These are phyloP conservation scores for Parazoanthus swiftii DNA, from an alignment of 92 coral and sea anemone species.

Conservation along the genomic window DNA sequence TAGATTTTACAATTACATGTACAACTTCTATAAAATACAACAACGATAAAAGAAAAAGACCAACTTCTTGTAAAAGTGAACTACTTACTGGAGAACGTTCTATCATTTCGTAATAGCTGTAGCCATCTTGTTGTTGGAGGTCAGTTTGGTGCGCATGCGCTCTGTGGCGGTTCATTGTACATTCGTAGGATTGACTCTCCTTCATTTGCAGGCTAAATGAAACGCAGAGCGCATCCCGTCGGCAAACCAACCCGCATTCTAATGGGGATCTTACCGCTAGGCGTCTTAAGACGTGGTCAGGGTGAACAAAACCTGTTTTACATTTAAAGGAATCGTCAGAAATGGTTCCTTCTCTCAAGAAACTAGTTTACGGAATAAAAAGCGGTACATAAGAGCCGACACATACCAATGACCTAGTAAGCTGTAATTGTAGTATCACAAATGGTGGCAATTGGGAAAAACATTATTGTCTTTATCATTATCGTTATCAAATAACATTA, in stretches of 20 bases:
- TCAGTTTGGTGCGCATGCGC: neutral
- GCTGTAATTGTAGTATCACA: too few relatives aligned
- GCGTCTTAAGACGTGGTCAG: neutral
- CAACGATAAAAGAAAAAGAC: too few relatives aligned
- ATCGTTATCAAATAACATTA: too few relatives aligned
- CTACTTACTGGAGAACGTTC: constrained; percentile 8
- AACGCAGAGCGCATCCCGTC: constrained; percentile 7
- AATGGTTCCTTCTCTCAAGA: neutral
- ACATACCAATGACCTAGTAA: too few relatives aligned
- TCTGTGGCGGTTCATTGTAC: neutral
- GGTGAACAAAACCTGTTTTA: neutral
- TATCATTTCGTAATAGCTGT: constrained; percentile 22
- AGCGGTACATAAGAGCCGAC: neutral
- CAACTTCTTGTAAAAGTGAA: too few relatives aligned
- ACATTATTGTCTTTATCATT: neutral
- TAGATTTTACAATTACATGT: too few relatives aligned
- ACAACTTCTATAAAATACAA: too few relatives aligned
- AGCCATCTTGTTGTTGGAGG: neutral
- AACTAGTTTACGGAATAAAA: neutral
- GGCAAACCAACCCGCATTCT: constrained; percentile 24
- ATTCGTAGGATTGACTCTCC: neutral
- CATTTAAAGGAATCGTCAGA: neutral
- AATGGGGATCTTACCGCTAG: neutral
- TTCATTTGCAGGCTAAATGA: neutral
- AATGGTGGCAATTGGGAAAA: too few relatives aligned